These are phyloP conservation scores for Biston stratarius DNA, from an alignment of 2,888 invertebrate genomes.

Conservation along the genomic window DNA sequence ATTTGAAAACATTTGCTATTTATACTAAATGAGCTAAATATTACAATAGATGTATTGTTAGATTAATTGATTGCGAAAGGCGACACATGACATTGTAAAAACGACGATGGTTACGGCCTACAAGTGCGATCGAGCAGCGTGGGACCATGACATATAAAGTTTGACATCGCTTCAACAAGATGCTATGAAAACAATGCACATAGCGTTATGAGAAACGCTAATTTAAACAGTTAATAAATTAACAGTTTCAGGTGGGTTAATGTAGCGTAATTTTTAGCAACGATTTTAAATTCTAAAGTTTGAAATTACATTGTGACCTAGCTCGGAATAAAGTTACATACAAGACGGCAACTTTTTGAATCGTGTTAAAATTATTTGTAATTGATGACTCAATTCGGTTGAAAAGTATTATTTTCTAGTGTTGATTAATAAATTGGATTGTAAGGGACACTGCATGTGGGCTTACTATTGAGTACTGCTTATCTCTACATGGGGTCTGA, in stretches of 20 bases:
- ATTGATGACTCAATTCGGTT: conserved; percentile 35
- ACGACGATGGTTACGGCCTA: conserved; percentile 79
- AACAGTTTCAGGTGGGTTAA: neutral
- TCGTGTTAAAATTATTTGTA: conserved; percentile 39
- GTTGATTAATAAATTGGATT: conserved; percentile 63
- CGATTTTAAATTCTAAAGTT: conserved; percentile 3
- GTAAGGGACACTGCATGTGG: conserved; percentile 77
- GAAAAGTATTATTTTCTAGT: conserved; percentile 48
- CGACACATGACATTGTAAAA: conserved; percentile 84
- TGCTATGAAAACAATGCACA: conserved; percentile 68
- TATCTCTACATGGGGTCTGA: conserved; percentile 80
- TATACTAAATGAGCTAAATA: conserved; percentile 41
- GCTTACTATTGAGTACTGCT: conserved; percentile 74
- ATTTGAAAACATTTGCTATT: conserved; percentile 1
- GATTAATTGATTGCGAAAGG: conserved; percentile 74
- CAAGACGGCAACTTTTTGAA: conserved; percentile 29
- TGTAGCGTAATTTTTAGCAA: neutral
- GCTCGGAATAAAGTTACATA: conserved; percentile 27
- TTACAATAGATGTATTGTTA: conserved; percentile 68
- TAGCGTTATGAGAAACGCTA: conserved; percentile 54
- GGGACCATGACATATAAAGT: conserved; percentile 82
- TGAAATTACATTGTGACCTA: conserved; percentile 26
- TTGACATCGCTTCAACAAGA: conserved; percentile 72
- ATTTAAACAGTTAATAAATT: conserved; percentile 43
- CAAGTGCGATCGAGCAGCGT: conserved; percentile 82